Evolutionary conservation across 2,797 vertebrate genomes (phyloP).

Genomic region (Sebastolobus alascanus): DNA sequence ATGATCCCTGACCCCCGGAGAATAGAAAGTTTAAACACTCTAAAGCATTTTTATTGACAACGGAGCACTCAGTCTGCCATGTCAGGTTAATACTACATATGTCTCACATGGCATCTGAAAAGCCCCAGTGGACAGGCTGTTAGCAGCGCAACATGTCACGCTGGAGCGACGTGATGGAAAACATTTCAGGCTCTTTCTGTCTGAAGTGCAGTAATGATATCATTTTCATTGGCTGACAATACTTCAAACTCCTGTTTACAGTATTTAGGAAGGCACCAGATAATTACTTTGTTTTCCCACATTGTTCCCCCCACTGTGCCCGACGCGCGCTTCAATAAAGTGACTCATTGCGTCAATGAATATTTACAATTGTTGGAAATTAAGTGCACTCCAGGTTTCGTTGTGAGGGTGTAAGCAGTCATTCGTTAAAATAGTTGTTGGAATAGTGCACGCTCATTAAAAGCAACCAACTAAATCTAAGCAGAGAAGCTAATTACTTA

Average conservation of each 20-base stretch:
- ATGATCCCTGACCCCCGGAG: constrained; percentile 38
- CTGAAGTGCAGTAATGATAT: constrained; percentile 28
- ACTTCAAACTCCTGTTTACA: constrained; percentile 40
- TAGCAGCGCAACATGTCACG: constrained; percentile 27
- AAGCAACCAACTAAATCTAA: constrained; percentile 70
- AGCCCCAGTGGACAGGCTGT: constrained; percentile 27
- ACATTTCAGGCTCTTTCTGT: constrained; percentile 7
- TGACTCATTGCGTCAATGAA: constrained; percentile 58
- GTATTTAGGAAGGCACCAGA: constrained; percentile 46
- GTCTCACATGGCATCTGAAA: constrained; percentile 41
- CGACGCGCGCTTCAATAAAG: constrained; percentile 59
- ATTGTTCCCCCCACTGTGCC: constrained; percentile 28
- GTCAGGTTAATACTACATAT: constrained; percentile 51
- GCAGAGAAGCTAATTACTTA: constrained; percentile 75
- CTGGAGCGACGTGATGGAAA: constrained; percentile 17
- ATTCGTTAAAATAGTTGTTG: constrained; percentile 72
- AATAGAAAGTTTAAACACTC: constrained; percentile 48
- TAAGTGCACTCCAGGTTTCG: constrained; percentile 59
- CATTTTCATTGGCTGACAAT: constrained; percentile 41
- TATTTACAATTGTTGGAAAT: constrained; percentile 68
- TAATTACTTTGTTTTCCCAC: constrained; percentile 60
- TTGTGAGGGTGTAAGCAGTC: constrained; percentile 56
- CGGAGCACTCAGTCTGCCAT: constrained; percentile 39
- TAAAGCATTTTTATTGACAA: constrained; percentile 65
- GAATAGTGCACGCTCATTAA: constrained; percentile 71